These are phyloP conservation scores for Hypercompe scribonia DNA, from an alignment of 2,888 invertebrate genomes.

Conservation along the genomic window DNA sequence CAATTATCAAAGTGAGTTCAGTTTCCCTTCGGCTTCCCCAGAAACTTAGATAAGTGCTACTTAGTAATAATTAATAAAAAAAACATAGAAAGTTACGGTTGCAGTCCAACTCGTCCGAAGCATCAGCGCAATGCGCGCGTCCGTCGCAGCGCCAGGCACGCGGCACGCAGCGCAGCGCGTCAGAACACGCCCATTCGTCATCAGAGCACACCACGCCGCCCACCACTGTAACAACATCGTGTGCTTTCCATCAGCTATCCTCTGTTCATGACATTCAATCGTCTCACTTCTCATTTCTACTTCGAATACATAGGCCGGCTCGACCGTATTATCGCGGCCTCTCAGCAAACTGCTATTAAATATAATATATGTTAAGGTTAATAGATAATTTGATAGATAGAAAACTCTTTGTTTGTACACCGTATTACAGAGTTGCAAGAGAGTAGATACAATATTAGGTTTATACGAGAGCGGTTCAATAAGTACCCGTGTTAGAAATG, in stretches of 20 bases:
- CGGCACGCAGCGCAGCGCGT: constrained; percentile 88
- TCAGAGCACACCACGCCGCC: constrained; percentile 58
- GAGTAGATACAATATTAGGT: too few relatives aligned
- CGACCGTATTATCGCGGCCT: too few relatives aligned
- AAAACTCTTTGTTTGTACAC: too few relatives aligned
- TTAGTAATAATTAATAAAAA: neutral
- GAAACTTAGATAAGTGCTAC: neutral
- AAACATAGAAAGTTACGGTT: constrained; percentile 73
- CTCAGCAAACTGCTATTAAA: too few relatives aligned
- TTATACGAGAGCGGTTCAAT: too few relatives aligned
- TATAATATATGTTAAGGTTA: too few relatives aligned
- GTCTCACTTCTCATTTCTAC: too few relatives aligned
- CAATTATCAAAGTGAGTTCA: neutral
- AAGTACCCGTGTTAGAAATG: too few relatives aligned
- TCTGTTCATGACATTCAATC: neutral
- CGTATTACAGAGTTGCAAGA: too few relatives aligned
- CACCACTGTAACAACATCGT: constrained; percentile 13
- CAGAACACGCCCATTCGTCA: constrained; percentile 86
- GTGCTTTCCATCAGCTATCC: neutral
- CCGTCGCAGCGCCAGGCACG: constrained; percentile 88
- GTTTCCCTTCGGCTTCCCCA: neutral
- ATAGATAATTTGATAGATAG: too few relatives aligned
- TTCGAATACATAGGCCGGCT: too few relatives aligned
- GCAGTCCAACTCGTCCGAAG: constrained; percentile 88
- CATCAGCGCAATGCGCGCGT: constrained; percentile 88